These are phyloP conservation scores for Phragmatobia fuliginosa DNA, from an alignment of 2,888 invertebrate genomes.

Conservation along the genomic window DNA sequence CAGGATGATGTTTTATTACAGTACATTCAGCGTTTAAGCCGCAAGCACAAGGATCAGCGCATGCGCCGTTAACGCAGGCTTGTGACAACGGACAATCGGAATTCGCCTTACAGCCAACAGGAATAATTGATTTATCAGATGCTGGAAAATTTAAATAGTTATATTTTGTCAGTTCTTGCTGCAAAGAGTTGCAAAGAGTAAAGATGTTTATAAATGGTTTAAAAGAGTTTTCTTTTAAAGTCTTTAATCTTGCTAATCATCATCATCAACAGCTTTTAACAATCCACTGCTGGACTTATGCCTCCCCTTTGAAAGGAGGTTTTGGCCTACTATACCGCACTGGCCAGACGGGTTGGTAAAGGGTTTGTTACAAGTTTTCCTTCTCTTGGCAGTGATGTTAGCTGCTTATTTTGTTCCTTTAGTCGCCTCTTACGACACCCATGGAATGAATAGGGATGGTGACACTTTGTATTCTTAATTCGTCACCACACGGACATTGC, in stretches of 20 bases:
- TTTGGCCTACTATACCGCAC: no score
- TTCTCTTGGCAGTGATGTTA: no score
- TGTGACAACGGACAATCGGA: constrained; percentile 93
- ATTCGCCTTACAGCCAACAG: constrained; percentile 91
- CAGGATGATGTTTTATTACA: constrained; percentile 94
- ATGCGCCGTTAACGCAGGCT: constrained; percentile 93
- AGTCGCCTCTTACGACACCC: no score
- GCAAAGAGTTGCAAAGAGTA: background rate
- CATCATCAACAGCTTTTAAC: no score
- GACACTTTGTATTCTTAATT: no score
- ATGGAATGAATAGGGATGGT: no score
- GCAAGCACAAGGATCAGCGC: constrained; percentile 94
- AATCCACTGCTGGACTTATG: no score
- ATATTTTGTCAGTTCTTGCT: background rate
- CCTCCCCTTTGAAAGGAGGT: no score
- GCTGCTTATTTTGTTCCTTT: no score
- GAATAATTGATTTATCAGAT: constrained; percentile 84
- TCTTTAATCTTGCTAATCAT: background rate
- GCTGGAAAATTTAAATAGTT: constrained; percentile 73
- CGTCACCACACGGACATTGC: no score
- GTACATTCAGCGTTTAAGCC: constrained; percentile 94
- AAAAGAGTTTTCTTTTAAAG: background rate
- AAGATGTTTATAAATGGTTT: background rate
- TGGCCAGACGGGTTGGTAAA: no score
- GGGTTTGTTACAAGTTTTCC: no score